Evolutionary conservation across 64 coral and sea anemone genomes (phyloP), one percentile per base, ranked within the genome.

Genomic region (Dendronephthya gigantea): DNA sequence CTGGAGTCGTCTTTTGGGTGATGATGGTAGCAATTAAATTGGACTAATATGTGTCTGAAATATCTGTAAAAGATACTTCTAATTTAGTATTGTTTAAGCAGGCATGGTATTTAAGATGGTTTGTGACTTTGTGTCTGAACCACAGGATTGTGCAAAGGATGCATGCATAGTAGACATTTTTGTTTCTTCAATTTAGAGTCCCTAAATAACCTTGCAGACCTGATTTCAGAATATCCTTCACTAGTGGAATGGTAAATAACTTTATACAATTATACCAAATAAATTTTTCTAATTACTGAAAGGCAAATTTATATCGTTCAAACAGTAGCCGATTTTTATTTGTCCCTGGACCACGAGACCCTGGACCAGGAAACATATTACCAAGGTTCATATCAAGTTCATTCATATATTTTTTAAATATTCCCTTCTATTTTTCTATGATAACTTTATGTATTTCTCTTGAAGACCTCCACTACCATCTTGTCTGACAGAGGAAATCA

Each of bases 301-400:
- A 39, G 36, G 4, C 1, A 36, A 29, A 39, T 33, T 35, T 36
- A 1, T 36, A 0, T 79, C 41, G 1, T 79, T 39, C 37, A 37
- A 28, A 35, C 31, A 79, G 72, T 41, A 92, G 89, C 31, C 84
- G 92, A n/a, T 98, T 98, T 88, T 82, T 98, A 58, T 98, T 98
- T 90, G 82, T 98, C 0, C 95, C 95, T 50, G 95, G 95, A 11
- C 87, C 95, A 40, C 95, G 93, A 90, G 95, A 98, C 39, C 95
- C 95, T 39, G 92, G 95, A 15, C 95, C 92, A n/a, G 95, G 92
- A 6, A 98, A 98, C 17, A 90, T 98, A 32, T 82, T 98, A 27
- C 95, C 95, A 36, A 87, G 95, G 70, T 79, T 79, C 1, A 33
- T 33, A 79, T 17, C 29, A 66, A 17, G 41, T 28, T 35, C 32